phyloP scores from a whole-genome alignment of 2,113 vertebrate genomes.

The Aleadryas rufinucha region DNA sequence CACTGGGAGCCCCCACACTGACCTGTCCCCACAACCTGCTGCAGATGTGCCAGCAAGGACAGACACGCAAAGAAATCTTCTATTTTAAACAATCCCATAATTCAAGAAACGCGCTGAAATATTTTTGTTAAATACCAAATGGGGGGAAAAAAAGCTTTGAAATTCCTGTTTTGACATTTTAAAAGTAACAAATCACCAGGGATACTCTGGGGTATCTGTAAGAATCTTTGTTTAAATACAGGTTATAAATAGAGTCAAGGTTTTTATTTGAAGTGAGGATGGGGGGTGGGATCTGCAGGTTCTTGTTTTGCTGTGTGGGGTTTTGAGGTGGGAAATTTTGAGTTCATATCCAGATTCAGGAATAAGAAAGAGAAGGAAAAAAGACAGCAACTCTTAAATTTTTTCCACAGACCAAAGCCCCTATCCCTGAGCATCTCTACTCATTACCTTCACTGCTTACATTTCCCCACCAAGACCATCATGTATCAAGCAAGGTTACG shows the following conservation, averaged over 20 bases:
- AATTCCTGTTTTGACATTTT: slow-evolving; percentile 8
- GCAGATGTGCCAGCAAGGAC: not conserved
- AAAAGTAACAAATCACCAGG: not conserved
- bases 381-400: not conserved
- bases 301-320: not conserved
- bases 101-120: not conserved
- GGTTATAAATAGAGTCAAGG: not conserved
- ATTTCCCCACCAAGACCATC: not conserved
- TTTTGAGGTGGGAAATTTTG: not conserved
- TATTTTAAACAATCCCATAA: not conserved
- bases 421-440: not conserved
- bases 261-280: not conserved
- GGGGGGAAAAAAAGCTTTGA: not conserved
- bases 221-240: not conserved
- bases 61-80: not conserved
- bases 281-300: not conserved
- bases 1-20: not conserved
- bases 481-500: not conserved
- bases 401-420: not conserved
- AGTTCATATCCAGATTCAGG: not conserved
- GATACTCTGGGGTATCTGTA: not conserved
- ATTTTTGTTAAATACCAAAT: not conserved
- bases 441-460: not conserved
- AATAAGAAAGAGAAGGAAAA: not conserved
- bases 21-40: not conserved